These are phyloP conservation scores for Baronia brevicornis DNA, from an alignment of 2,888 invertebrate genomes.

Conservation along the genomic window DNA sequence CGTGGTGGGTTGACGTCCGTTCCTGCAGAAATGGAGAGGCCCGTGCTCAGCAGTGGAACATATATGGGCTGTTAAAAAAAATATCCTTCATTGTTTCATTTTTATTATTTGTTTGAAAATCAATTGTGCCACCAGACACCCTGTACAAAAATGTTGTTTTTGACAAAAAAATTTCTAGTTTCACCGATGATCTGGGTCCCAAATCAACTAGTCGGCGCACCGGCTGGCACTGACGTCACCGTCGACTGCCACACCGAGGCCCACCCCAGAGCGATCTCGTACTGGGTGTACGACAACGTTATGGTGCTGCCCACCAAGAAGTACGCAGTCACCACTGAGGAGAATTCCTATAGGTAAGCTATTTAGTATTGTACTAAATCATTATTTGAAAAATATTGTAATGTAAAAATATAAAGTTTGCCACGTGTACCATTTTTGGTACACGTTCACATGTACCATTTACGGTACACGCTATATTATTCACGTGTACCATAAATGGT, in stretches of 20 bases:
- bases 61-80: too few species aligned
- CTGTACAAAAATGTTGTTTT: background rate
- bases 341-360: conserved; percentile 85
- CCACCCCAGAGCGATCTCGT: conserved; percentile 92
- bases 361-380: background rate
- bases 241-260: conserved; percentile 96
- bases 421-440: too few species aligned
- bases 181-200: conserved; percentile 96
- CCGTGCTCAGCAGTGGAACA: too few species aligned
- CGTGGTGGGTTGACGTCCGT: too few species aligned
- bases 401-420: too few species aligned
- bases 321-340: conserved; percentile 87
- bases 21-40: too few species aligned
- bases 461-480: too few species aligned
- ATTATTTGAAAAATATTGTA: too few species aligned
- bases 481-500: too few species aligned
- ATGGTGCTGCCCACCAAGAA: conserved; percentile 94
- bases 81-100: background rate
- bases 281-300: conserved; percentile 93
- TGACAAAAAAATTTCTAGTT: conserved; percentile 84
- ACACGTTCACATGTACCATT: too few species aligned
- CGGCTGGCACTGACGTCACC: conserved; percentile 91
- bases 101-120: conserved; percentile 6
- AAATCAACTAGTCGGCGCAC: conserved; percentile 94
- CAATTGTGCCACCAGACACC: background rate